Conservation (phyloP, 2,797 vertebrate species). For the Chaetophractus vellerosus region DNA sequence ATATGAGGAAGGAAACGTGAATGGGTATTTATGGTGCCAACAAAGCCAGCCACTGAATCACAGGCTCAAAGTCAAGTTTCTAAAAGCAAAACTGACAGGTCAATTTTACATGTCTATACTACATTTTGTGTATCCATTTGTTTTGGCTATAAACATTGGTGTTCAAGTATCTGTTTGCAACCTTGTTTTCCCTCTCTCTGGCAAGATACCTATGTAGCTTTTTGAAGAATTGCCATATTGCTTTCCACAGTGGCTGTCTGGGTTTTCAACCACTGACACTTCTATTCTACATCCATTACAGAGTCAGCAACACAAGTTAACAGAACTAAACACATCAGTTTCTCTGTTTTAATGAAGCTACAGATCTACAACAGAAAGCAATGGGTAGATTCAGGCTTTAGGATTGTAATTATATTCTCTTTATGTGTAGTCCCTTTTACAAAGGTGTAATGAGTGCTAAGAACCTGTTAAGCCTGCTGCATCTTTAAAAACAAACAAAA, state of each 20-base stretch:
- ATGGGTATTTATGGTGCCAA: background rate
- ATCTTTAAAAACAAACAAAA: constrained; percentile 9
- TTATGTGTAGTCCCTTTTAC: background rate
- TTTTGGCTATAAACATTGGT: no score
- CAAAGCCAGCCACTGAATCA: constrained; percentile 7
- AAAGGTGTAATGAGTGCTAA: constrained; percentile 3
- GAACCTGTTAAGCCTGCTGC: constrained; percentile 7
- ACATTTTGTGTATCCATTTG: no score
- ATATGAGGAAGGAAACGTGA: background rate
- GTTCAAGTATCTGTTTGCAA: no score
- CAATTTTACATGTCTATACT: background rate
- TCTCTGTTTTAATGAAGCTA: constrained; percentile 45
- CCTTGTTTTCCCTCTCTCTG: no score
- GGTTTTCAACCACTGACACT: background rate
- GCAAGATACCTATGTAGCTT: no score
- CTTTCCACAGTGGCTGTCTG: background rate
- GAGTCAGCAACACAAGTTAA: background rate
- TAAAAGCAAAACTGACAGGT: constrained; percentile 40
- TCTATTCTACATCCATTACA: background rate
- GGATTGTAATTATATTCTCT: background rate
- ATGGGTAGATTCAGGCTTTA: background rate
- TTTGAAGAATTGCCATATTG: no score
- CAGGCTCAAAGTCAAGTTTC: background rate
- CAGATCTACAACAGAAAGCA: background rate
- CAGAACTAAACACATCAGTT: background rate